Evolutionary conservation across 2,888 invertebrate species (phyloP).

Genomic region (Temnothorax unifasciatus): DNA sequence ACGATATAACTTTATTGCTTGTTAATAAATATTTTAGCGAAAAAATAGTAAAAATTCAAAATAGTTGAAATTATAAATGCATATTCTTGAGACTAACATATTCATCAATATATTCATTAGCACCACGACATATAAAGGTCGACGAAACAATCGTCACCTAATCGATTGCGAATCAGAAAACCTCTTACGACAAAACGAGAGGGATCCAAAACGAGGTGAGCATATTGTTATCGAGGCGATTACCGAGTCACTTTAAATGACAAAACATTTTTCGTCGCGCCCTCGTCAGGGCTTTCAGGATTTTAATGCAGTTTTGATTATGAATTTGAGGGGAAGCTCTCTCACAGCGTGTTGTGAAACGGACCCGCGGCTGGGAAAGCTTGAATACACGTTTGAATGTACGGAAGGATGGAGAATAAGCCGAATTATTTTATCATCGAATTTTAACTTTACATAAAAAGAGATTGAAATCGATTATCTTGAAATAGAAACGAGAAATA

Average conservation of each 20-base stretch:
- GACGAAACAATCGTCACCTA: conserved; percentile 32
- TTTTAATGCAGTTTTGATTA: conserved; percentile 81
- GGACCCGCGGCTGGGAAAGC: conserved; percentile 55
- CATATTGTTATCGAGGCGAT: conserved; percentile 75
- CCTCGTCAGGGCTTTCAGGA: conserved; percentile 75
- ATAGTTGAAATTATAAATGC: not conserved
- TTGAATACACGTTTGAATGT: conserved; percentile 49
- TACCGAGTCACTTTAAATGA: conserved; percentile 74
- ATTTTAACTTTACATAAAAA: conserved; percentile 69
- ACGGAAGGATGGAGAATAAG: conserved; percentile 53
- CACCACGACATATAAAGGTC: not conserved
- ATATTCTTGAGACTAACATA: not conserved
- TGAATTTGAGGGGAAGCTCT: conserved; percentile 60
- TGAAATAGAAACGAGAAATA: not conserved
- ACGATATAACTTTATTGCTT: too few relatives aligned
- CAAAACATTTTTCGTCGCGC: conserved; percentile 79
- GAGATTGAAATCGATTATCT: conserved; percentile 15
- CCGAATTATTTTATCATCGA: conserved; percentile 64
- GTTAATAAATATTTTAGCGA: too few relatives aligned
- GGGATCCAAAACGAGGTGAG: conserved; percentile 70
- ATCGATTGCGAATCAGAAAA: conserved; percentile 53
- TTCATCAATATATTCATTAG: not conserved
- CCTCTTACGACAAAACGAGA: conserved; percentile 59
- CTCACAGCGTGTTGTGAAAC: conserved; percentile 67
- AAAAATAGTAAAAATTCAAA: too few relatives aligned